Percentiles rank a stretch among this genome's conserved stretches.
Conservation (phyloP, 64 coral and sea anemone species). For the Porites australiensis region DNA sequence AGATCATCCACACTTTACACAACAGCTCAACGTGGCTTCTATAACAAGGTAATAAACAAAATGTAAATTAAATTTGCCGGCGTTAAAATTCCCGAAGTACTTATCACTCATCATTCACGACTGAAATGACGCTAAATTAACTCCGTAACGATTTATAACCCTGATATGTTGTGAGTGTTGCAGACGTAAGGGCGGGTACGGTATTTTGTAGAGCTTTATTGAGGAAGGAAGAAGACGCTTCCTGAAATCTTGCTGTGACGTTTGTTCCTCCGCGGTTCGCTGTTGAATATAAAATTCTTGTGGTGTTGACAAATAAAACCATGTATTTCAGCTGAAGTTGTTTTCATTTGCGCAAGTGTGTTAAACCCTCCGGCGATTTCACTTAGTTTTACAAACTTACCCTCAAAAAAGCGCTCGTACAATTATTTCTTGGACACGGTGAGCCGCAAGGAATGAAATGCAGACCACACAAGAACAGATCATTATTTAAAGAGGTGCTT, state of each 20-base stretch:
- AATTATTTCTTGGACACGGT: not conserved
- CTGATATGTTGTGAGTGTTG: not conserved
- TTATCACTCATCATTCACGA: conserved; percentile 1
- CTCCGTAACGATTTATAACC: not conserved
- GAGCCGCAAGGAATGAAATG: not conserved
- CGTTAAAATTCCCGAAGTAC: not conserved
- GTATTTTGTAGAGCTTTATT: conserved; percentile 4
- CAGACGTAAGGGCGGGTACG: not conserved
- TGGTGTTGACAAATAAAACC: conserved; percentile 24
- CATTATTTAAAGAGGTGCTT: not conserved
- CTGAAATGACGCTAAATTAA: conserved; percentile 9
- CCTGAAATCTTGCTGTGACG: not conserved
- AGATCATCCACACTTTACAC: not conserved
- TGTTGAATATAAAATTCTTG: conserved; percentile 17
- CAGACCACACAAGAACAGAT: not conserved
- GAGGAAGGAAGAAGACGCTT: conserved; percentile 16
- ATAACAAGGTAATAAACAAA: not conserved
- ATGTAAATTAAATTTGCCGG: conserved; percentile 27
- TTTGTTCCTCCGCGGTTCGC: not conserved
- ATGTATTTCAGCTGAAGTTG: not conserved
- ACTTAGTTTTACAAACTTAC: not conserved
- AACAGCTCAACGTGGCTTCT: not conserved
- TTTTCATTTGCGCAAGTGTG: not conserved
- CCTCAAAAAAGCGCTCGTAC: not conserved
- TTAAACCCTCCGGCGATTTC: conserved; percentile 36